A percentile compares a stretch with the other conserved stretches of the same genome.
phyloP scores from a whole-genome alignment of 2,797 vertebrate genomes.

The Centroberyx gerrardi region DNA sequence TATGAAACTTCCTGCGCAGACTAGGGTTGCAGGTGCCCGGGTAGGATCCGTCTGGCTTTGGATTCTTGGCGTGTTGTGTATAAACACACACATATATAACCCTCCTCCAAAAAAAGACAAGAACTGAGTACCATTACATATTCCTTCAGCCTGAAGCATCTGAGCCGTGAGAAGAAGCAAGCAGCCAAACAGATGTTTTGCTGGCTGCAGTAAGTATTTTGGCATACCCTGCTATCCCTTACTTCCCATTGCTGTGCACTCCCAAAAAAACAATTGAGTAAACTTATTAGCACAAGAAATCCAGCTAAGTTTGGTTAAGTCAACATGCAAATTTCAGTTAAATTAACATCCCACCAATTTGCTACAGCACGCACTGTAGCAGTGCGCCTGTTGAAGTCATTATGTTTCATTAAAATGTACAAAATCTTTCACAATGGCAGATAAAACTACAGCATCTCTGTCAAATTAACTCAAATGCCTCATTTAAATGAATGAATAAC shows the following conservation, averaged over 20 bases:
- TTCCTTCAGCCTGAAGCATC: constrained; percentile 77
- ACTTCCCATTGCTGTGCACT: constrained; percentile 70
- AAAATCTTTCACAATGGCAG: too few relatives aligned
- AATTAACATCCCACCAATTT: neutral
- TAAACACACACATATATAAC: constrained; percentile 68
- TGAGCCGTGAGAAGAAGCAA: constrained; percentile 82
- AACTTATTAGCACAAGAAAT: constrained; percentile 39
- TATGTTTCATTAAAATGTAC: neutral
- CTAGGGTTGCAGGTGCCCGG: constrained; percentile 87
- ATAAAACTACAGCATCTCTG: neutral
- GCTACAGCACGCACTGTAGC: too few relatives aligned
- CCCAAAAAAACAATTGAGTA: constrained; percentile 34
- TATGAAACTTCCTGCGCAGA: constrained; percentile 92
- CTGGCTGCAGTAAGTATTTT: constrained; percentile 80
- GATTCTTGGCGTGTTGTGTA: constrained; percentile 83
- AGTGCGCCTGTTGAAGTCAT: neutral
- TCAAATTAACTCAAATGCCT: neutral
- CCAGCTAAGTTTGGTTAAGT: constrained; percentile 18
- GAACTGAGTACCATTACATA: constrained; percentile 77
- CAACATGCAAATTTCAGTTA: neutral
- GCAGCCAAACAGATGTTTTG: constrained; percentile 90
- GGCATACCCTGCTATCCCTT: constrained; percentile 80
- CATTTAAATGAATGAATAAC: neutral
- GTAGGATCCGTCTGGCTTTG: constrained; percentile 83
- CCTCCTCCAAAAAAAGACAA: constrained; percentile 64